Conservation (phyloP, 2,797 vertebrate genomes). For the Chromis chromis region DNA sequence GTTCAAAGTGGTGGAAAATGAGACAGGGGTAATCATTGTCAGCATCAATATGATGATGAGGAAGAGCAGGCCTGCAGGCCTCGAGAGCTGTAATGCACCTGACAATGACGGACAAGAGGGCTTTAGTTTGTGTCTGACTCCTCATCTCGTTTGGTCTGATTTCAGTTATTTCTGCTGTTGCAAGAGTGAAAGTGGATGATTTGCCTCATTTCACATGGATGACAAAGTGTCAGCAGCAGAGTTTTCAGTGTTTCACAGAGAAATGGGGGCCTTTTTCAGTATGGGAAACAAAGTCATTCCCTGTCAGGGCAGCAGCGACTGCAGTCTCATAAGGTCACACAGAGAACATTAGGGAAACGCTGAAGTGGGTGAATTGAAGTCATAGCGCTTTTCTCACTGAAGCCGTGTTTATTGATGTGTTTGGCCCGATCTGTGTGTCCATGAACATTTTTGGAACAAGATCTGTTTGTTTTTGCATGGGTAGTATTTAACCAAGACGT, state of each 20-base stretch:
- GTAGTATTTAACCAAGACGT: conserved; percentile 29
- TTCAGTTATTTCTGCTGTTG: background rate
- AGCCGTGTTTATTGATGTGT: conserved; percentile 40
- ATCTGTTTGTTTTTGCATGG: conserved; percentile 49
- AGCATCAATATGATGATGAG: conserved; percentile 30
- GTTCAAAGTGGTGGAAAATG: conserved; percentile 73
- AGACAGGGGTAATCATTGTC: conserved; percentile 53
- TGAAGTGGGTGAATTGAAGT: conserved; percentile 3
- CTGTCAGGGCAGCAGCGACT: background rate
- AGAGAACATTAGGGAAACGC: conserved; percentile 1
- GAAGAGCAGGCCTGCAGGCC: conserved; percentile 25
- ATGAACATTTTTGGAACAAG: conserved; percentile 27
- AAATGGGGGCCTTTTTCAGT: background rate
- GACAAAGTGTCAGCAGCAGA: background rate
- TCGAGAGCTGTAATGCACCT: conserved; percentile 34
- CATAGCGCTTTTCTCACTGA: conserved; percentile 12
- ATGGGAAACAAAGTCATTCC: background rate
- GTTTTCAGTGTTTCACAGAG: background rate
- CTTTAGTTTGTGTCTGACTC: conserved; percentile 1
- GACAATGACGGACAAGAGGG: conserved; percentile 18
- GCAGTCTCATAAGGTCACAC: conserved; percentile 11
- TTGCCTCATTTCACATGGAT: background rate
- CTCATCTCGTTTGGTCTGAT: background rate
- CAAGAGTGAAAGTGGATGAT: background rate
- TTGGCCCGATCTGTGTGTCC: conserved; percentile 36